Evolutionary conservation across 2,888 invertebrate genomes (phyloP).

Genomic region (Orthonychiurus folsomi): DNA sequence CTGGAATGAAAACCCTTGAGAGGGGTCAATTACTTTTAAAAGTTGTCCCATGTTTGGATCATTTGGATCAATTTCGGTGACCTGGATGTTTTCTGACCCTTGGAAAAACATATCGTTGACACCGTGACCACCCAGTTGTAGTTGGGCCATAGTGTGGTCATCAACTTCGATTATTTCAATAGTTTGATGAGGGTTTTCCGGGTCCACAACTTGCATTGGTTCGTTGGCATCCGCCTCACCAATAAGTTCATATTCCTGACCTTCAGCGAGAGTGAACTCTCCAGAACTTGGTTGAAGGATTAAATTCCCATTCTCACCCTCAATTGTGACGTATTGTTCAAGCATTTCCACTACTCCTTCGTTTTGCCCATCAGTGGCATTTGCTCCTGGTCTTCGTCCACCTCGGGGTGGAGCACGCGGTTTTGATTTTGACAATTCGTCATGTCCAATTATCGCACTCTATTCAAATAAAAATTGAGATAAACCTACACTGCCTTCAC

Average conservation of each 20-base stretch:
- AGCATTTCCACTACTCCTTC: not conserved
- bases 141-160: slow-evolving; percentile 34
- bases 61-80: slow-evolving; percentile 31
- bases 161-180: slow-evolving; percentile 39
- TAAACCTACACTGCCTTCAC: not conserved
- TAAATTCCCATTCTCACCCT: slow-evolving; percentile 23
- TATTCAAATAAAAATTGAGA: not conserved
- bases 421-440: not conserved
- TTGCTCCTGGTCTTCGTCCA: too few species aligned
- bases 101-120: slow-evolving; percentile 22
- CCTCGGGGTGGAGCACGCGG: too few species aligned
- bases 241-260: slow-evolving; percentile 37
- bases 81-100: slow-evolving; percentile 18
- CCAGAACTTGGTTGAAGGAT: slow-evolving; percentile 22
- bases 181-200: slow-evolving; percentile 13
- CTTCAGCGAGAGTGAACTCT: slow-evolving; percentile 34
- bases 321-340: slow-evolving; percentile 8
- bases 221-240: slow-evolving; percentile 32
- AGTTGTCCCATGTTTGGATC: slow-evolving; percentile 35
- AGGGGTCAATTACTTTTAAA: slow-evolving; percentile 31
- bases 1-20: not conserved
- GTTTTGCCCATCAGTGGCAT: not conserved
- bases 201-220: slow-evolving; percentile 22
- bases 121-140: slow-evolving; percentile 21
- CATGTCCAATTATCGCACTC: not conserved